These are phyloP conservation scores for Protonemura montana DNA, from an alignment of 2,888 invertebrate genomes.

Conservation along the genomic window DNA sequence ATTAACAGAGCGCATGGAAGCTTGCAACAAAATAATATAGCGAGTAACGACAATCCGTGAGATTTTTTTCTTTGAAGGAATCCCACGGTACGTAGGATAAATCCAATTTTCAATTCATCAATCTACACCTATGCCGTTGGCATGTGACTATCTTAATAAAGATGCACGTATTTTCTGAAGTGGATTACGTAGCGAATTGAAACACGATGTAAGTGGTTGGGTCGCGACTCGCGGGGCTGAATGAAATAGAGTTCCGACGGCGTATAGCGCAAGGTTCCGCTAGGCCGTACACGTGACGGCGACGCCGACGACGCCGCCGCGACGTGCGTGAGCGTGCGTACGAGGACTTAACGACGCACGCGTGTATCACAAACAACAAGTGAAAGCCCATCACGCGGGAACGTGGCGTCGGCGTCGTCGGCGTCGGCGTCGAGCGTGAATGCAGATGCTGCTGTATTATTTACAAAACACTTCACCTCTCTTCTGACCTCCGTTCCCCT, in stretches of 20 bases:
- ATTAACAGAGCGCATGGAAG: not conserved
- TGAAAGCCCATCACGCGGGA: constrained; percentile 7
- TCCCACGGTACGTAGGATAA: not conserved
- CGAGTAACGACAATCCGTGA: not conserved
- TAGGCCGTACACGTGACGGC: not conserved
- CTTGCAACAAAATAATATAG: not conserved
- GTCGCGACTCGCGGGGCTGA: not conserved
- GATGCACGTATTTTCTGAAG: not conserved
- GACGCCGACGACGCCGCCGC: not conserved
- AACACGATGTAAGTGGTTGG: not conserved
- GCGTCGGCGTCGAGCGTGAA: not conserved
- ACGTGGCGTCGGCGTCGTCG: not conserved
- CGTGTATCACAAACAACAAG: constrained; percentile 7
- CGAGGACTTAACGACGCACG: not conserved
- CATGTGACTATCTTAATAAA: not conserved
- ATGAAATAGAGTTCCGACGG: not conserved
- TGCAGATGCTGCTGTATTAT: constrained; percentile 12
- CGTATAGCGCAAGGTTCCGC: no score
- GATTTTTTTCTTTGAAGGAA: not conserved
- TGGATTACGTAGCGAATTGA: not conserved
- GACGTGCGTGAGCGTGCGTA: constrained; percentile 12
- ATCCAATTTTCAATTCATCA: constrained; percentile 7
- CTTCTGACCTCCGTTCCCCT: not conserved
- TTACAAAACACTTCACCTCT: constrained; percentile 12
- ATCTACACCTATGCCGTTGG: not conserved